phyloP scores from a whole-genome alignment of 2,797 vertebrate genomes.

The Enoplosus armatus region DNA sequence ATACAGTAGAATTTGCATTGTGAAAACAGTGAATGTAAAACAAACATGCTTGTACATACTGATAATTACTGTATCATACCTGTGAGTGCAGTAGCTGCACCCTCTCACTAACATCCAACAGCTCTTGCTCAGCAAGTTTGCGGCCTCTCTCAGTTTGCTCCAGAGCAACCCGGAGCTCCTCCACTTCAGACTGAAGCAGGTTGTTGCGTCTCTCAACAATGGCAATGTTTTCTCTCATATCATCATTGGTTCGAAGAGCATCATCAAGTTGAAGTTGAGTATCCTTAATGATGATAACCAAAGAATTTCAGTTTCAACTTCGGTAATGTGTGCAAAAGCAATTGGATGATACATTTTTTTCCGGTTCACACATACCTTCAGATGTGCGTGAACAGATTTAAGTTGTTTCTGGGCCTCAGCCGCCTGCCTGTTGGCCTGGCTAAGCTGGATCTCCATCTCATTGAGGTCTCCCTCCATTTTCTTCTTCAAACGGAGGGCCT shows the following conservation, averaged over 20 bases:
- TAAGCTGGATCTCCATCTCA: conserved; percentile 91
- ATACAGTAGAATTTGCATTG: not conserved
- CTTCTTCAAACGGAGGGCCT: conserved; percentile 83
- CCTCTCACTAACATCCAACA: conserved; percentile 89
- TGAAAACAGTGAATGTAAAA: not conserved
- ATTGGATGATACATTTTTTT: too few relatives aligned
- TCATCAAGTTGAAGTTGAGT: conserved; percentile 91
- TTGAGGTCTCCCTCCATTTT: conserved; percentile 92
- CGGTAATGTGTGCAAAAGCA: too few relatives aligned
- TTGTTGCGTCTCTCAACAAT: conserved; percentile 91
- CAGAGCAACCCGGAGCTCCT: conserved; percentile 46
- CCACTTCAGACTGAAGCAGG: conserved; percentile 89
- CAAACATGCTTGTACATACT: not conserved
- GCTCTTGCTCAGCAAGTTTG: conserved; percentile 90
- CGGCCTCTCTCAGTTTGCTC: conserved; percentile 60
- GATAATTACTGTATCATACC: conserved; percentile 64
- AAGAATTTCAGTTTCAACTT: too few relatives aligned
- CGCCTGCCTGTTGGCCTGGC: conserved; percentile 83
- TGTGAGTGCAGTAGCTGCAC: conserved; percentile 92
- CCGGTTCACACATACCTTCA: conserved; percentile 78
- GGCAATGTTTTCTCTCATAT: conserved; percentile 91
- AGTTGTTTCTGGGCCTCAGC: conserved; percentile 88
- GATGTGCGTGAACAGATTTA: conserved; percentile 79
- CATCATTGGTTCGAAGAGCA: conserved; percentile 80
- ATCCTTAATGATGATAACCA: conserved; percentile 76